Base-by-base conservation (phyloP, 2,888 invertebrate species). In the Nomada fucata region DNA sequence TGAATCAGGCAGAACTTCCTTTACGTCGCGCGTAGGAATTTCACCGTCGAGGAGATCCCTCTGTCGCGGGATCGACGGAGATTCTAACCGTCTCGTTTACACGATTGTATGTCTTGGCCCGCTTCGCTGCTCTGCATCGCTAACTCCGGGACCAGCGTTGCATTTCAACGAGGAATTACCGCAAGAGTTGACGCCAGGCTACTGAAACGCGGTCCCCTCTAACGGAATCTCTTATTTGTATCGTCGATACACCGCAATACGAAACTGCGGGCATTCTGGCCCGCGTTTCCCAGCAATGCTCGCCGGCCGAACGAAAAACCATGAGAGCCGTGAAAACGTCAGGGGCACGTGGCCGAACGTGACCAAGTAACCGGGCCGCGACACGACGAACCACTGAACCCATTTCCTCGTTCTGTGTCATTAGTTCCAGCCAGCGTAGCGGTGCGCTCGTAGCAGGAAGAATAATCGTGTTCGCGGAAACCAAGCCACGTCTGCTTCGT, bases 381-480 rank as follows among this genome's bases (percentile, higher is more conserved):
- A 44, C 60, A 23, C 64, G 55, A 20, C 68, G 68, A 74, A 78
- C 55, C 76, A 55, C 23, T 29, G 60, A 44, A 53, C 74, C 70
- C 64, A 69, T 79, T 80, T 76, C 82, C 59, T 59, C 76, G 61
- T 82, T 82, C 76, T 68, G 76, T 71, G 68, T 52, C 82, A 82
- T 82, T 82, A 80, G 76, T 59, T 52, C 63, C 76, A 55, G 76
- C 53, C n/a, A 57, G n/a, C 26, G 44, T 50, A 23, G 13, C 53
- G 20, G 44, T n/a, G 20, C 36, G 67, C 57, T 52, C 65, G 63
- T 61, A 57, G 79, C 59, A 50, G 59, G 68, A 76, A 71, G 79
- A 80, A 67, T 52, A 63, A 74, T 76, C 67, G 82, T 63, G 47
- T 47, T 67, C 71, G 20, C 65, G 71, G 71, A 59, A 79, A 79